Base-by-base conservation (phyloP, 2,888 invertebrate genomes). In the Cataglyphis cursor region DNA sequence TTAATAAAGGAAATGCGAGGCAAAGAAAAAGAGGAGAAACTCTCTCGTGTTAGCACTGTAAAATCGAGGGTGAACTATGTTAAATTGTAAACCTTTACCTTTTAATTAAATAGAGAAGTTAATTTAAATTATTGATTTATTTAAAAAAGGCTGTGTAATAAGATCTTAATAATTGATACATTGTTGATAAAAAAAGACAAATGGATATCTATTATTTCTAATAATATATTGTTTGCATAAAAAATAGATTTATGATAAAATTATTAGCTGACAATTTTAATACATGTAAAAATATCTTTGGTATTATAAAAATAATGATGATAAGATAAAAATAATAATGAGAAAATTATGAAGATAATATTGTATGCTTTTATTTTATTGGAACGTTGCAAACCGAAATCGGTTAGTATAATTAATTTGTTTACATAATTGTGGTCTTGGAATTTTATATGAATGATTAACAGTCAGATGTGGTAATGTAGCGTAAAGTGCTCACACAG, bases 1-100 rank as follows among this genome's bases (percentile, higher is more conserved):
- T 61, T 81, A 74, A 73, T 48, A 24, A 61, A 61, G 18, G 1
- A 18, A 73, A 35, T 28, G 15, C 9, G 8, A 48, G 10, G 15
- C 18, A 51, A 74, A 35, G 10, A 24, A 61, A 35, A 12, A 15
- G 0, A 21, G 10, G 35, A 31, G 12, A 74, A 35, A 48, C 24
- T 8, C 0, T 18, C 6, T 38, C 57, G n/a, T 24, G 38, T 76
- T 68, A 28, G 6, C 35, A 75, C 3, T 0, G 10, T 24, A 12
- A 38, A 8, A 59, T 18, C n/a, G 3, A 18, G 12, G 0, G 24
- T 24, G 21, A 3, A 8, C 9, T 73, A 44, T 31, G 24, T 74
- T 48, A 62, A 48, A 21, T 5, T 44, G 21, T n/a, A 4, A 18
- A 75, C 24, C 41, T 31, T 57, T 57, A 41, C 9, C 21, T 57